Percentiles rank a stretch among this genome's conserved stretches.
Conservation (phyloP, 2,113 vertebrate species). For the Brachypodius melanocephalos region DNA sequence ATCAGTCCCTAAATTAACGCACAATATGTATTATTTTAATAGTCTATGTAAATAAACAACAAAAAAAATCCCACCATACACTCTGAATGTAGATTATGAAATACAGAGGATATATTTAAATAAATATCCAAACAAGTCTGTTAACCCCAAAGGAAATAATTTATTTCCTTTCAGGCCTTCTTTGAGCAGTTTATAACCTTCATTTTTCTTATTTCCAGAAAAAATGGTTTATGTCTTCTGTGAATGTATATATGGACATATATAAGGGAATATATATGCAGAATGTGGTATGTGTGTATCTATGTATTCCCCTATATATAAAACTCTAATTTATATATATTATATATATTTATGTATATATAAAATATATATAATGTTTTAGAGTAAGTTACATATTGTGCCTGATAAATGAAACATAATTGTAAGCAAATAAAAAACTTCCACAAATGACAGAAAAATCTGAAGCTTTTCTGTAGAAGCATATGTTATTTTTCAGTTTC, state of each 20-base stretch:
- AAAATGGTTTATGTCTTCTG: slow-evolving; percentile 13
- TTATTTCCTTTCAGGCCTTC: slow-evolving; percentile 28
- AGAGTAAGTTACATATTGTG: slow-evolving; percentile 27
- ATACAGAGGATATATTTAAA: neutral
- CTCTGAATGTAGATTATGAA: slow-evolving; percentile 40
- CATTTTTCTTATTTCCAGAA: slow-evolving; percentile 8
- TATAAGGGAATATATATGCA: slow-evolving; percentile 25
- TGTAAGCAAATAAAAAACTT: slow-evolving; percentile 28
- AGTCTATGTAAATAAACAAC: neutral
- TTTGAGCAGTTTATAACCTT: slow-evolving; percentile 31
- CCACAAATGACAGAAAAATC: neutral
- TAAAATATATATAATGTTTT: slow-evolving; percentile 48
- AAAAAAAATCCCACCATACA: neutral
- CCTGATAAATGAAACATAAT: slow-evolving; percentile 39
- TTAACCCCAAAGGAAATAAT: neutral
- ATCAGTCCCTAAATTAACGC: slow-evolving; percentile 34
- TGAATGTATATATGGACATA: slow-evolving; percentile 44
- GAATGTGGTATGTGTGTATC: neutral
- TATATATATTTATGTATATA: slow-evolving; percentile 55
- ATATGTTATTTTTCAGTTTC: slow-evolving; percentile 26
- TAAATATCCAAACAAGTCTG: neutral
- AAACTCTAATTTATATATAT: slow-evolving; percentile 52
- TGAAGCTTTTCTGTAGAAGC: slow-evolving; percentile 9
- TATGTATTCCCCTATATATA: slow-evolving; percentile 44
- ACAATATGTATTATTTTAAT: slow-evolving; percentile 16